phyloP scores from a whole-genome alignment of 2,797 vertebrate genomes.

The Sebastes glaucus region DNA sequence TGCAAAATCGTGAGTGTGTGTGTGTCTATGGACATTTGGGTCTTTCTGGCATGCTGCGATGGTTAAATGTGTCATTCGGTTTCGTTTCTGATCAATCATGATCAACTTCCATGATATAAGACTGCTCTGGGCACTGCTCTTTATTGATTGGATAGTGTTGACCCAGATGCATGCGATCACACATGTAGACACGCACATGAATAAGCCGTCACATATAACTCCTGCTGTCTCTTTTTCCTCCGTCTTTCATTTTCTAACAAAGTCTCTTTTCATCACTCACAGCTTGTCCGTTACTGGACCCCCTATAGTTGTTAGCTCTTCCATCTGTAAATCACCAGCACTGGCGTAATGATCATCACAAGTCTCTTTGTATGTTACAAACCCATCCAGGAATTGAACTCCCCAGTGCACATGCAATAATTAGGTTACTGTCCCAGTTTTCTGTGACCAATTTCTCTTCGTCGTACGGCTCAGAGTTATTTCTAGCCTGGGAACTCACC shows the following conservation, averaged over 20 bases:
- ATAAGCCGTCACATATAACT: not conserved
- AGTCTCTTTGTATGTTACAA: constrained; percentile 27
- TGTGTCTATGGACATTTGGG: not conserved
- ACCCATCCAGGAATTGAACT: constrained; percentile 15
- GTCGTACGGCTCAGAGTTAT: constrained; percentile 38
- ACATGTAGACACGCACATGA: not conserved
- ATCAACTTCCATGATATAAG: constrained; percentile 33
- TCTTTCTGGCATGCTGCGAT: not conserved
- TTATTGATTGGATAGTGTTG: constrained; percentile 39
- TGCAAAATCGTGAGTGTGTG: not conserved
- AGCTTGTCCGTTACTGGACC: not conserved
- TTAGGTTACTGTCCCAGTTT: constrained; percentile 71
- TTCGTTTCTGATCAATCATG: constrained; percentile 42
- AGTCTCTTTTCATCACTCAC: constrained; percentile 10
- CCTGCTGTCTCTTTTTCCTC: not conserved
- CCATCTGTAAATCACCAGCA: constrained; percentile 8
- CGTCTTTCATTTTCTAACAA: not conserved
- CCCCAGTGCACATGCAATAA: constrained; percentile 32
- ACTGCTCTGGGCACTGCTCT: constrained; percentile 31
- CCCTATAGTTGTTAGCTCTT: not conserved
- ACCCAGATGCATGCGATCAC: constrained; percentile 54
- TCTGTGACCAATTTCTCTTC: constrained; percentile 48
- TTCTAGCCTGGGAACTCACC: constrained; percentile 45
- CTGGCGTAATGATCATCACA: constrained; percentile 1
- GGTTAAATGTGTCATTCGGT: constrained; percentile 34